These are phyloP conservation scores for Dermatemys mawii DNA, from an alignment of 2,113 vertebrate genomes.

Conservation along the genomic window DNA sequence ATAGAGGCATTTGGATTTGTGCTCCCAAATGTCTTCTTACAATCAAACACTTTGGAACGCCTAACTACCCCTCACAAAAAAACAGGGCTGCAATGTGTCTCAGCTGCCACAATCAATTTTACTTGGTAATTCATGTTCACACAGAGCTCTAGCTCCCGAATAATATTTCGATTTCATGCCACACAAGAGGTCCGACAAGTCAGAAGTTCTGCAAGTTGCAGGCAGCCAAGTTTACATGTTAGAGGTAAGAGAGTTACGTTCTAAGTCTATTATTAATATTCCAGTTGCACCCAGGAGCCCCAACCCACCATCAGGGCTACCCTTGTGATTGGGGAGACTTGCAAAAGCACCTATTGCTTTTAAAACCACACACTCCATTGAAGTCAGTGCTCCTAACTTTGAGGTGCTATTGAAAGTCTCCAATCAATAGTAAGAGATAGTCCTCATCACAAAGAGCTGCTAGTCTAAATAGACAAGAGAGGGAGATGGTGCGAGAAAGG, in stretches of 20 bases:
- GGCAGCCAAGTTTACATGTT: not conserved
- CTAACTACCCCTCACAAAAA: not conserved
- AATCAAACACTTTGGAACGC: not conserved
- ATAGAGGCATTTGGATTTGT: not conserved
- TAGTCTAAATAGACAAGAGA: not conserved
- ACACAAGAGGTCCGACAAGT: not conserved
- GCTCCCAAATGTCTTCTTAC: not conserved
- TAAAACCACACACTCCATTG: not conserved
- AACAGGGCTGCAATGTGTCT: not conserved
- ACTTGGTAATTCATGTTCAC: not conserved
- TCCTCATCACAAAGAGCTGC: not conserved
- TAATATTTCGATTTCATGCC: not conserved
- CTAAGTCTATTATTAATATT: not conserved
- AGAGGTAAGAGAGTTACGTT: not conserved
- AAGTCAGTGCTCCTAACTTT: not conserved
- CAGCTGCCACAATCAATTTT: not conserved
- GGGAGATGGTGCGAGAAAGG: not conserved
- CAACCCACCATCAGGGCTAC: not conserved
- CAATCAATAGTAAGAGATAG: not conserved
- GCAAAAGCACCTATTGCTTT: not conserved
- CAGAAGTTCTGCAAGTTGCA: not conserved
- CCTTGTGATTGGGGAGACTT: not conserved
- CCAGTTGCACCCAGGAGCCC: not conserved
- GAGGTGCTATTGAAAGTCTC: not conserved
- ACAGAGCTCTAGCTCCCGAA: not conserved